Conservation (phyloP, 2,113 vertebrate species). For the Amphilophus citrinellus region DNA sequence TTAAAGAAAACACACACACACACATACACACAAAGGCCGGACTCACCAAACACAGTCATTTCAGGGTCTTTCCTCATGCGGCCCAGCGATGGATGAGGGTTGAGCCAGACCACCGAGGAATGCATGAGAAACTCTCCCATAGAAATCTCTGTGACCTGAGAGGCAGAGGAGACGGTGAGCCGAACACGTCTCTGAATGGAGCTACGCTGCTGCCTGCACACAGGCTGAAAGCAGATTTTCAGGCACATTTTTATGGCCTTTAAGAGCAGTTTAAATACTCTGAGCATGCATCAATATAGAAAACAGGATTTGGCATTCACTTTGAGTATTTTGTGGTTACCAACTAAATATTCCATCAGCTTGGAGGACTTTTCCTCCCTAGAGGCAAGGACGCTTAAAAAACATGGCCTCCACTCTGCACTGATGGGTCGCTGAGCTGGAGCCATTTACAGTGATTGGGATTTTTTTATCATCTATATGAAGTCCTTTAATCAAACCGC, state of each 20-base stretch:
- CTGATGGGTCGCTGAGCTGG: constrained; percentile 6
- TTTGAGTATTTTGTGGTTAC: constrained; percentile 54
- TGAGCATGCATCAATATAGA: constrained; percentile 17
- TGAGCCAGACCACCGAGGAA: constrained; percentile 93
- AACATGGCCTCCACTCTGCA: constrained; percentile 18
- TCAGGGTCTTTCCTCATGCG: constrained; percentile 95
- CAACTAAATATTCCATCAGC: constrained; percentile 60
- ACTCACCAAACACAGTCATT: constrained; percentile 94
- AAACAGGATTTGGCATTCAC: constrained; percentile 56
- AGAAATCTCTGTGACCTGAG: constrained; percentile 94
- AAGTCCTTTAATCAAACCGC: not conserved
- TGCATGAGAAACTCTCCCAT: constrained; percentile 99
- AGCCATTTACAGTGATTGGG: not conserved
- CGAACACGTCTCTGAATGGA: not conserved
- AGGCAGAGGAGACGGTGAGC: not conserved
- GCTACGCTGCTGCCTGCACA: not conserved
- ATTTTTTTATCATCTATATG: not conserved
- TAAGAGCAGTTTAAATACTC: not conserved
- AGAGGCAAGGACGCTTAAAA: not conserved
- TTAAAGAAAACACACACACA: not conserved
- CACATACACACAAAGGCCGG: not conserved
- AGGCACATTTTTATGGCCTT: not conserved
- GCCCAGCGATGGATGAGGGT: constrained; percentile 90
- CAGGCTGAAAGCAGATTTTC: not conserved
- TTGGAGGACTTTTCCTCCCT: constrained; percentile 58